These are phyloP conservation scores for Zaprionus camerounensis DNA, from an alignment of 1,140 invertebrate species.

Conservation along the genomic window DNA sequence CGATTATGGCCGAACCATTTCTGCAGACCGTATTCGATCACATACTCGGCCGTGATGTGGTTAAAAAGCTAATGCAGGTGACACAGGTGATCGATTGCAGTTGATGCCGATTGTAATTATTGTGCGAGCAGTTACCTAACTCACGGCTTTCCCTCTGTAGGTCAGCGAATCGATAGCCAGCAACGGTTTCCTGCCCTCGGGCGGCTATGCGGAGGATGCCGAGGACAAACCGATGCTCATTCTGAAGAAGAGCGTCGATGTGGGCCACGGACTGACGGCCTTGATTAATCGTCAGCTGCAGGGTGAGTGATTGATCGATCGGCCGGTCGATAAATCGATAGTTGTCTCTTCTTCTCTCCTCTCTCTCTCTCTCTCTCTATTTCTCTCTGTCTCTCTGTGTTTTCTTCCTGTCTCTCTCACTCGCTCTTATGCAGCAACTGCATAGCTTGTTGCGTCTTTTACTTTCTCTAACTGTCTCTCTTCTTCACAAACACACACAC, in stretches of 20 bases:
- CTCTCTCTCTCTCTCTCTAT: background rate
- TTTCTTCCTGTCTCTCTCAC: conserved; percentile 18
- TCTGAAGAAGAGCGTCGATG: conserved; percentile 89
- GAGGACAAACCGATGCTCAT: conserved; percentile 91
- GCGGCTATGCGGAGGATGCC: conserved; percentile 88
- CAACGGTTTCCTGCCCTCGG: conserved; percentile 89
- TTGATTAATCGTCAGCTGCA: conserved; percentile 91
- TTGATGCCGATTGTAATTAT: background rate
- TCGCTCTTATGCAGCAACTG: conserved; percentile 11
- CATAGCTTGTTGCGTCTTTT: conserved; percentile 3
- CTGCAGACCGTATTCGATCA: conserved; percentile 94
- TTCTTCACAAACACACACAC: background rate
- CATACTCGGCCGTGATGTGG: conserved; percentile 94
- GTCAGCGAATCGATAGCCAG: conserved; percentile 92
- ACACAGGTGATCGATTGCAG: conserved; percentile 69
- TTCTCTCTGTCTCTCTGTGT: conserved; percentile 16
- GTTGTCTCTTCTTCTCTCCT: conserved; percentile 2
- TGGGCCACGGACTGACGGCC: conserved; percentile 90
- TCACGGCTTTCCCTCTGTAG: conserved; percentile 82
- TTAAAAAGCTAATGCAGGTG: conserved; percentile 95
- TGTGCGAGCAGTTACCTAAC: background rate
- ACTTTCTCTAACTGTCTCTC: conserved; percentile 24
- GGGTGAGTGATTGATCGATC: conserved; percentile 85
- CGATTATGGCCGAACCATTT: conserved; percentile 93
- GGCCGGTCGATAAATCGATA: background rate